A percentile compares a stretch with the other conserved stretches of the same genome.
phyloP scores from a whole-genome alignment of 2,888 invertebrate genomes.

The Tanytarsus gracilentus region DNA sequence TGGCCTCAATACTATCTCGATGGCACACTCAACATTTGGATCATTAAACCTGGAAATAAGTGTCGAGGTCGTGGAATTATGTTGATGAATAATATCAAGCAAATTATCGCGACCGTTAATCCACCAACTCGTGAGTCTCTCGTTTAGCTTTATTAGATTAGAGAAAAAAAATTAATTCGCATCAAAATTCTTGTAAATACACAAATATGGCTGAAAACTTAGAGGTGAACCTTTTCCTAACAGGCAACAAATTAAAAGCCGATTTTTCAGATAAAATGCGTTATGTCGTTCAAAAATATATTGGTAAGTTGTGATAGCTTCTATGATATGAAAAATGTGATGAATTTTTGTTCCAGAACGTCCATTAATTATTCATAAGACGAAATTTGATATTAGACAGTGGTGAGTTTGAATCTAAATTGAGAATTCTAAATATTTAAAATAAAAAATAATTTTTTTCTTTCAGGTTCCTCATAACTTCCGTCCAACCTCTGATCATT shows the following conservation, averaged over 20 bases:
- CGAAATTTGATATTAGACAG: slow-evolving; percentile 91
- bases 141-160: no score
- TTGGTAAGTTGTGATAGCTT: slow-evolving; percentile 53
- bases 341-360: slow-evolving; percentile 53
- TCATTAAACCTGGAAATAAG: slow-evolving; percentile 88
- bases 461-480: slow-evolving; percentile 88
- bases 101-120: slow-evolving; percentile 67
- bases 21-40: slow-evolving; percentile 76
- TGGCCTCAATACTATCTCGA: slow-evolving; percentile 81
- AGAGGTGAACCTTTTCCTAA: no score
- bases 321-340: slow-evolving; percentile 1
- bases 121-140: slow-evolving; percentile 48
- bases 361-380: slow-evolving; percentile 77
- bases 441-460: no score
- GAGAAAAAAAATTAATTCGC: no score
- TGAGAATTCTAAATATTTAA: no score
- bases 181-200: no score
- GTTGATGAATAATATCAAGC: slow-evolving; percentile 74
- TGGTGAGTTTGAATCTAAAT: no score
- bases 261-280: no score
- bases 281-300: slow-evolving; percentile 92
- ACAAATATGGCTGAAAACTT: no score
- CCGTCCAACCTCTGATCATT: slow-evolving; percentile 79
- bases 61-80: slow-evolving; percentile 86
- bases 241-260: no score